Evolutionary conservation across 2,888 invertebrate genomes (phyloP), one percentile per base, ranked within the genome.

Genomic region (Salpingus planirostris): DNA sequence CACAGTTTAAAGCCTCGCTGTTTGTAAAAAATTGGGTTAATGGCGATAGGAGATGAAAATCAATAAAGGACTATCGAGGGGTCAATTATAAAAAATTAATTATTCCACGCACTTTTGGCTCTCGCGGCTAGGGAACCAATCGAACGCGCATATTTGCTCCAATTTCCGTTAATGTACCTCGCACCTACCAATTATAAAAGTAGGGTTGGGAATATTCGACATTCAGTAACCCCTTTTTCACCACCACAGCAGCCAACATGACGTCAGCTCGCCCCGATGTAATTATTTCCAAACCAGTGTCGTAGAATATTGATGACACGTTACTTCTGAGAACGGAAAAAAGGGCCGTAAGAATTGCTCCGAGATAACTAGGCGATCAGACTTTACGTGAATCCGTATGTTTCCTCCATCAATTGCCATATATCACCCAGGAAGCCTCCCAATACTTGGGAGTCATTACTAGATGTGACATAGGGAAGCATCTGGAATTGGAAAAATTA

Each of bases 361-460:
- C n/a, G n/a, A n/a, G n/a, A n/a, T n/a, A n/a, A n/a, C n/a, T n/a
- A n/a, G n/a, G n/a, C n/a, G n/a, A n/a, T n/a, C n/a, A n/a, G n/a
- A n/a, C n/a, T 47, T 47, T 49, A 66, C 67, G 51, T 61, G 46
- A 67, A 64, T 38, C 59, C 52, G 2, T 64, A 39, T 11, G 47
- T 37, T 7, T 59, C 47, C 33, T 62, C 54, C 4, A 67, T 44
- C 27, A 54, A 59, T 7, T 48, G 54, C 67, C 67, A 67, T 13
- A 58, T 50, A 27, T 65, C 63, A 2, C 67, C 67, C 11, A 67
- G 48, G 42, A 56, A 65, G 27, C 67, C 67, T 10, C 56, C 57
- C 6, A 66, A 39, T 15, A 29, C 36, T 2, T 47, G 48, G 10
- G 55, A 49, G 36, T 41, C 39, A 15, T 53, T 46, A n/a, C 44